A percentile compares a stretch with the other conserved stretches of the same genome.
Conservation (phyloP, 2,888 invertebrate genomes). For the Flabesymbios commensalis region DNA sequence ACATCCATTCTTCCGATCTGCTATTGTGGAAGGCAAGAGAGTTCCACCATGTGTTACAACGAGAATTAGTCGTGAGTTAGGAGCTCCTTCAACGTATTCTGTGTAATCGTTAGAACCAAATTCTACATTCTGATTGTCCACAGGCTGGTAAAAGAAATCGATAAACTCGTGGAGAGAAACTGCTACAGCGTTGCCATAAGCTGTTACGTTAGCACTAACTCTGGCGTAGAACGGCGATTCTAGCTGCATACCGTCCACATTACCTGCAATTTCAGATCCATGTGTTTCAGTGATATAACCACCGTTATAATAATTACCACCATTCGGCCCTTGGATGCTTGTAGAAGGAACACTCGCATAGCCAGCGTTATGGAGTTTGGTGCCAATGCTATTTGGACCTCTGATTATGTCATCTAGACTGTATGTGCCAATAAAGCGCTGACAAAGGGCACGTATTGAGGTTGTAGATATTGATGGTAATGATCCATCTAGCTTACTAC, state of each 20-base stretch:
- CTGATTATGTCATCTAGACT: neutral
- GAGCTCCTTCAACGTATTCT: too few species aligned
- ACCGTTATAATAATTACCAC: constrained; percentile 26
- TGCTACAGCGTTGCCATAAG: too few species aligned
- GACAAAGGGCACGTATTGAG: neutral
- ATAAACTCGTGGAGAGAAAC: too few species aligned
- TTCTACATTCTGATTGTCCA: too few species aligned
- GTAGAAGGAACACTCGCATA: constrained; percentile 35
- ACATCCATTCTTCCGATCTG: too few species aligned
- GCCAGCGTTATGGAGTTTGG: constrained; percentile 21
- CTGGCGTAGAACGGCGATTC: too few species aligned
- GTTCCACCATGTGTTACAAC: too few species aligned
- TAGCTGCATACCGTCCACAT: constrained; percentile 28
- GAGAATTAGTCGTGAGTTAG: too few species aligned
- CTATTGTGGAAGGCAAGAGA: too few species aligned
- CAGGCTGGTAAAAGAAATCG: too few species aligned
- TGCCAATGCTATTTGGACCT: constrained; percentile 26
- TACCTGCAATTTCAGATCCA: constrained; percentile 28
- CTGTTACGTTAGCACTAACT: too few species aligned
- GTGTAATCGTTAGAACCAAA: too few species aligned
- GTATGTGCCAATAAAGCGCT: neutral
- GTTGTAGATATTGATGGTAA: neutral
- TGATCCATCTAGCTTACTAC: constrained; percentile 8
- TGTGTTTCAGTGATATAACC: constrained; percentile 33
- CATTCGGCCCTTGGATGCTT: constrained; percentile 16